Conservation (phyloP, 2,113 vertebrate species). For the Himantopus leucocephalus region DNA sequence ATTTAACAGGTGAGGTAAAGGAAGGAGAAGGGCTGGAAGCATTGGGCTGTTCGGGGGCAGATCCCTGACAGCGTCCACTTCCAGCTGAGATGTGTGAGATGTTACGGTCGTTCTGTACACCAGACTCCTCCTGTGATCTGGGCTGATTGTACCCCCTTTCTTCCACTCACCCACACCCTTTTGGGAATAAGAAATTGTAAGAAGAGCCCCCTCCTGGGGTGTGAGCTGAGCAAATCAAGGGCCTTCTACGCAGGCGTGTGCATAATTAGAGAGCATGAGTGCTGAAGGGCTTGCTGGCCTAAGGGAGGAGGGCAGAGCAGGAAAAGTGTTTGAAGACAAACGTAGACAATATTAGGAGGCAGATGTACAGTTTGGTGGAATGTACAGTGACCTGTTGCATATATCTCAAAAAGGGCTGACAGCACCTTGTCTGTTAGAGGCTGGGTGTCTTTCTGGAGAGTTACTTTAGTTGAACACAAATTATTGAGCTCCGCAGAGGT, state of each 20-base stretch:
- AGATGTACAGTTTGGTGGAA: not conserved
- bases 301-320: not conserved
- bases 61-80: not conserved
- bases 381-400: not conserved
- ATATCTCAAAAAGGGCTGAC: not conserved
- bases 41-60: not conserved
- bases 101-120: not conserved
- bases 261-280: not conserved
- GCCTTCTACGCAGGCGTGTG: rapidly evolving
- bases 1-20: constrained; percentile 85
- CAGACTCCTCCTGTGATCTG: not conserved
- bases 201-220: not conserved
- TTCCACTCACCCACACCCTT: not conserved
- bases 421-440: not conserved
- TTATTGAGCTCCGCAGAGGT: not conserved
- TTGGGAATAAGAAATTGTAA: not conserved
- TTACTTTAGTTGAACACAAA: not conserved
- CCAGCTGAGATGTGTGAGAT: not conserved
- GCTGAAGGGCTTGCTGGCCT: not conserved
- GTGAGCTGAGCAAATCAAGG: not conserved
- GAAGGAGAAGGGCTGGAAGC: not conserved
- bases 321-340: not conserved
- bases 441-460: not conserved
- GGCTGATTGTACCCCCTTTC: not conserved
- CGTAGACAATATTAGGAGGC: not conserved